Conservation (phyloP, 1,140 invertebrate genomes). For the Tetragonula clypearis region DNA sequence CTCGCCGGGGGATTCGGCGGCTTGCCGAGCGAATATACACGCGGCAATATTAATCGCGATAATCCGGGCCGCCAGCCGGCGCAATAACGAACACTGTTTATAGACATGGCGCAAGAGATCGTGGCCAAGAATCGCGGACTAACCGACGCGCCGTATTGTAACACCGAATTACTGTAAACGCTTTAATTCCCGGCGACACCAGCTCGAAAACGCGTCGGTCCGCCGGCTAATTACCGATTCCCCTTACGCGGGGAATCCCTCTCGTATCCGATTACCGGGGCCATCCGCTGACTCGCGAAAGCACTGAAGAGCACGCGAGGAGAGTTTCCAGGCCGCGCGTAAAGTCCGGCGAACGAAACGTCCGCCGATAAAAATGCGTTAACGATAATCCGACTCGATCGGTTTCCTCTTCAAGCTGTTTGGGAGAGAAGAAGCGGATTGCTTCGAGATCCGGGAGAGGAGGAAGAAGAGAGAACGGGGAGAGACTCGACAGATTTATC, state of each 20-base stretch:
- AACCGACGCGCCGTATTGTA: constrained; percentile 54
- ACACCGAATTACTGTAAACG: constrained; percentile 64
- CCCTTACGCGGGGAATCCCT: neutral
- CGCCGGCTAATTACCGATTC: constrained; percentile 27
- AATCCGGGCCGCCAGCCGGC: constrained; percentile 35
- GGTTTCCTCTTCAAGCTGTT: neutral
- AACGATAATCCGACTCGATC: constrained; percentile 26
- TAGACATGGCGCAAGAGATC: neutral
- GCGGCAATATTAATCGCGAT: constrained; percentile 42
- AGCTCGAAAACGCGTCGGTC: constrained; percentile 20
- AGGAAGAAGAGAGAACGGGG: neutral
- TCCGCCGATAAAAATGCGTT: constrained; percentile 33
- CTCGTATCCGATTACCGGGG: constrained; percentile 57
- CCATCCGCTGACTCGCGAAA: constrained; percentile 7
- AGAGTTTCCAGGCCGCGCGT: constrained; percentile 41
- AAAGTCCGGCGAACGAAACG: constrained; percentile 22
- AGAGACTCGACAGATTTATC: too few species aligned
- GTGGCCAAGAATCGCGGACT: constrained; percentile 5
- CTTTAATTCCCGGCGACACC: constrained; percentile 49
- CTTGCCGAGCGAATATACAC: neutral
- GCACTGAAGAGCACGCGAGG: neutral
- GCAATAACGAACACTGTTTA: constrained; percentile 55
- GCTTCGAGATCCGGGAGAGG: too few species aligned
- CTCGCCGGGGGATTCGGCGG: constrained; percentile 29
- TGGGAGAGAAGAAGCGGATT: too few species aligned